Conservation (phyloP, 2,888 invertebrate genomes). For the Hedychridium roseum region DNA sequence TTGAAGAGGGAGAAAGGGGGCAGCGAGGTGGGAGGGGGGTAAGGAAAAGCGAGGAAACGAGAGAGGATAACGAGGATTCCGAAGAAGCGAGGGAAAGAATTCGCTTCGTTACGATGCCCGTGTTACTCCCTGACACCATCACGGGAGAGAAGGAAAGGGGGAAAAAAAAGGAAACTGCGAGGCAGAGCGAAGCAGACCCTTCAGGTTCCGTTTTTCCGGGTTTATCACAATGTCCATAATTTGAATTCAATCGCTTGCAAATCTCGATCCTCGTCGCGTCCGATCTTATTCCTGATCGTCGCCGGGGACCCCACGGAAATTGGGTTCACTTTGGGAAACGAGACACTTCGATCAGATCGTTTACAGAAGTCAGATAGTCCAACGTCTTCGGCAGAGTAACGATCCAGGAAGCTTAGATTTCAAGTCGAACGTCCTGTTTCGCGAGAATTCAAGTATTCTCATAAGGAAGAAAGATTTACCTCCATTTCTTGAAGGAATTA, state of each 20-base stretch:
- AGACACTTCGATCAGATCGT: slow-evolving; percentile 23
- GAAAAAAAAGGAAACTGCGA: neutral
- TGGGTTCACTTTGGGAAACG: slow-evolving; percentile 31
- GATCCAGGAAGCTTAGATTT: too few species aligned
- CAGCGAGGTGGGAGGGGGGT: too few species aligned
- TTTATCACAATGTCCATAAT: slow-evolving; percentile 57
- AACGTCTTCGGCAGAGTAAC: too few species aligned
- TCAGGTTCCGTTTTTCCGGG: slow-evolving; percentile 21
- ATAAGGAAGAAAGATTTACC: too few species aligned
- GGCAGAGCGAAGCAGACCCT: neutral
- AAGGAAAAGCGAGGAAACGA: too few species aligned
- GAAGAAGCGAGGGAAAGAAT: slow-evolving; percentile 25
- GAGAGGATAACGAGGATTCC: slow-evolving; percentile 23
- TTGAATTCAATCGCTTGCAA: slow-evolving; percentile 58
- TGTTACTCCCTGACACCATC: neutral
- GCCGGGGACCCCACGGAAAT: slow-evolving; percentile 26
- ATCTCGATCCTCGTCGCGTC: slow-evolving; percentile 30
- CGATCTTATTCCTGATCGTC: slow-evolving; percentile 25
- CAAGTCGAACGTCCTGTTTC: too few species aligned
- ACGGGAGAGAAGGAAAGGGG: neutral
- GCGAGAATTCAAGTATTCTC: too few species aligned
- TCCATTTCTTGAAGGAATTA: too few species aligned
- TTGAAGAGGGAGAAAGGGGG: too few species aligned
- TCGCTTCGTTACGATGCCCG: slow-evolving; percentile 20
- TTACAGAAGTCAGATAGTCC: too few species aligned